Base-by-base conservation (phyloP, 2,888 invertebrate species). In the Macrophya alboannulata region DNA sequence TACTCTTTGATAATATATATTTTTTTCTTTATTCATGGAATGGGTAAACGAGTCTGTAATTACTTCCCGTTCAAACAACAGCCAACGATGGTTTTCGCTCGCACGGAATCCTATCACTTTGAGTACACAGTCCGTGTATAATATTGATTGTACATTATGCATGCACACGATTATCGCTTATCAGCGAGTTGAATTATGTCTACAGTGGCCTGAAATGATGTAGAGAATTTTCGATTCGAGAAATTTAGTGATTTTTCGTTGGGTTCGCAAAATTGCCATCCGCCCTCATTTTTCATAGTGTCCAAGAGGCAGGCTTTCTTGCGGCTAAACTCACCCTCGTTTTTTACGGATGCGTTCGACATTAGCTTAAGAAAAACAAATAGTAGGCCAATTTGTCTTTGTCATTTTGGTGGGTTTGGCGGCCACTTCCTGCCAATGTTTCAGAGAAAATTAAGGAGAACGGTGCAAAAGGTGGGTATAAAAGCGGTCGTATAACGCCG, bases 71-170 rank as follows among this genome's bases (percentile, higher is more conserved):
- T 68, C 17, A 68, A 68, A 68, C 68, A 68, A 68, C 17, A 68
- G 0, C 37, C 37, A 37, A 37, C 31, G 68, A 37, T 37, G 15
- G 12, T 68, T 37, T 68, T 17, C 68, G 4, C 31, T 25, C 17
- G 17, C 17, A 68, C 68, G 68, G 17, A 68, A 68, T 68, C 37
- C 68, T 68, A 68, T 68, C 37, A 17, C 17, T 37, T 68, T 17
- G 37, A 68, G 68, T 68, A 68, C 37, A 68, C 68, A 68, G 37
- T 37, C 37, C 37, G 37, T 37, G 31, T 68, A 37, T 6, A 68
- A 68, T 68, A 68, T 68, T 37, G 68, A 31, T 68, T 37, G 68
- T 68, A 68, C 68, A 68, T 68, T 68, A 68, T 68, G 68, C 68
- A 68, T 37, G 68, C 68, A 68, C 68, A 68, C 68, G 68, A 31